Base-by-base conservation (phyloP, 2,113 vertebrate species). In the Atherinomorus stipes region DNA sequence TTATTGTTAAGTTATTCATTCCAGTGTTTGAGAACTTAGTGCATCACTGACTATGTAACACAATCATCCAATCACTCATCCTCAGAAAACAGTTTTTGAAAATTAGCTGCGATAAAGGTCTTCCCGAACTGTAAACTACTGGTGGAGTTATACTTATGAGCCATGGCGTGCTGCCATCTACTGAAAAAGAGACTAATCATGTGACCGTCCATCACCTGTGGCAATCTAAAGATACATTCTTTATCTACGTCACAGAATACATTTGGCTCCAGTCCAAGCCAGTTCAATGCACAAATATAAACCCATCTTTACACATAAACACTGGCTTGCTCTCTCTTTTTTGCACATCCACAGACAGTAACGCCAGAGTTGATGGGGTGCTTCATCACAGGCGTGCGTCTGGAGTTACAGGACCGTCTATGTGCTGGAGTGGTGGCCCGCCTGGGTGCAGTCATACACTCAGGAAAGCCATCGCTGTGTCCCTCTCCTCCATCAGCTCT, bases 401-500 rank as follows among this genome's bases (percentile, higher is more conserved):
- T 88, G 94, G 96, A 71, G 92, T 92, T 87, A 93, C 92, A 73
- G 94, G 91, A 64, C 81, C 22, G 79, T 90, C 92, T 80, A 88
- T 74, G 62, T 87, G 83, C 66, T 64, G 84, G 61, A 60, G n/a
- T 54, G 59, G 83, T 40, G 89, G 78, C 42, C 58, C 58, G 25
- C 74, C 57, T 1, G 66, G 28, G 47, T 84, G 10, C 92, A 95
- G 95, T 99, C 95, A 99, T 67, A 92, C 95, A 28, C 90, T 90
- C 40, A 99, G 91, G 93, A 97, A 97, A 78, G 96, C 78, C 84
- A 96, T 90, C n/a, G 98, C 97, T 11, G 93, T 96, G 84, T 98
- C 95, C 74, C 97, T 96, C 90, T 99, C 98, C 74, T 98, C 96
- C 8, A 94, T 64, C 72, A 99, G 92, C 87, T 99, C 98, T 49